Percentiles rank a stretch among this genome's conserved stretches.
Evolutionary conservation across 2,797 vertebrate genomes (phyloP).

Genomic region (Tapirus indicus): DNA sequence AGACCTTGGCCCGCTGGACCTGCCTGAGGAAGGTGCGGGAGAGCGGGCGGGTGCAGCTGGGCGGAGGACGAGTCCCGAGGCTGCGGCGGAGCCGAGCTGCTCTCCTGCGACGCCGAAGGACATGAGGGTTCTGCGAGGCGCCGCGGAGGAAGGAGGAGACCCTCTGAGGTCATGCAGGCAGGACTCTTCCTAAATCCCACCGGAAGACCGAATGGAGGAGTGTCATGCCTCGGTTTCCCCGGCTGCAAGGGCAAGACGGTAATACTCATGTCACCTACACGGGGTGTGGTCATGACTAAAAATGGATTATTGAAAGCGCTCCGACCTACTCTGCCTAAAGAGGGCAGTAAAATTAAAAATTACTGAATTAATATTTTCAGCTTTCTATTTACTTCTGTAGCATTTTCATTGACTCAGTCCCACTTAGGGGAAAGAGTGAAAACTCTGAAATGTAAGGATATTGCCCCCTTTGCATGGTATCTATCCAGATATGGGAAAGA

Average conservation of each 20-base stretch:
- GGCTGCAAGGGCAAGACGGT: constrained; percentile 1
- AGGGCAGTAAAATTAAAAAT: constrained; percentile 42
- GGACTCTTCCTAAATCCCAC: background rate
- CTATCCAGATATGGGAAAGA: background rate
- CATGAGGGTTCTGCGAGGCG: background rate
- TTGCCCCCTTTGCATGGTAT: background rate
- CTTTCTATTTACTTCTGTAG: background rate
- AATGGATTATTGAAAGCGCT: background rate
- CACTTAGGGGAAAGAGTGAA: background rate
- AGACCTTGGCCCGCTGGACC: constrained; percentile 46
- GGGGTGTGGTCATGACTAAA: constrained; percentile 67
- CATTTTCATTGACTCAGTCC: background rate
- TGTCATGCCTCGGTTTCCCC: constrained; percentile 57
- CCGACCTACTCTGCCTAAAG: constrained; percentile 24
- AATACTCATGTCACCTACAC: background rate
- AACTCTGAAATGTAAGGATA: background rate
- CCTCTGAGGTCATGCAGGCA: background rate
- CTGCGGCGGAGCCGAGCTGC: constrained; percentile 41
- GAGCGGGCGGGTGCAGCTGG: background rate
- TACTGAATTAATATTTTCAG: background rate
- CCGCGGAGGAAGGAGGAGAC: background rate
- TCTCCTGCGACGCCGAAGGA: background rate
- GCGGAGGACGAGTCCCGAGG: constrained; percentile 45
- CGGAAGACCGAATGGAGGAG: background rate
- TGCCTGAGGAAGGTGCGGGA: constrained; percentile 52